Base-by-base conservation (phyloP, 1,140 invertebrate genomes). In the Trachymyrmex cornetzi region DNA sequence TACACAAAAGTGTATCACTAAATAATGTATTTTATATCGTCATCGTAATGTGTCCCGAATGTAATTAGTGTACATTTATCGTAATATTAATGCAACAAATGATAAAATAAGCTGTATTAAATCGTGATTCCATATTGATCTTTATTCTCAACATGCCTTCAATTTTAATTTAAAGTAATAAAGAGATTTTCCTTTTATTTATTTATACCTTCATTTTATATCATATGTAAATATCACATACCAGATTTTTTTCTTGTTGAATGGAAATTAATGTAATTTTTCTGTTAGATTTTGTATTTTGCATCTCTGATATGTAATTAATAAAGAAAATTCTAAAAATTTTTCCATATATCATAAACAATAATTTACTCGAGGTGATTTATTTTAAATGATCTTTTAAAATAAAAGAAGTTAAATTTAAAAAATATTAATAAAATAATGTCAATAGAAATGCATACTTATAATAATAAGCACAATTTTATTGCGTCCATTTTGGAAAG, bases 231-330 rank as follows among this genome's bases (percentile, higher is more conserved):
- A n/a, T n/a, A n/a, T n/a, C n/a, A n/a, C n/a, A n/a, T 6, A 53
- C 44, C 7, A 50, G 30, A 12, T 48, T 50, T 27, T 19, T 50
- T 24, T n/a, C n/a, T 34, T 84, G 34, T 86, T 64, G 55, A 38
- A 72, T 53, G n/a, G 44, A 79, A 24, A 53, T 79, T 38, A 27
- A 88, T 87, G 74, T 87, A 55, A 89, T 89, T 61, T 57, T 61
- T 24, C n/a, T 59, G n/a, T 71, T 44, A 63, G 64, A 87, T 87
- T 77, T 72, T 87, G 0, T 34, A 55, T 89, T 88, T 89, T 87
- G 72, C 85, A 87, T 27, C 80, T 87, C 71, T 27, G 61, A 79
- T 50, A 27, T 7, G 3, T 74, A 74, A 59, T 59, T 75, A 75
- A 75, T 75, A 57, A 57, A 72, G 11, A 74, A 34, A 44, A 44